A percentile compares a stretch with the other conserved stretches of the same genome.
These are phyloP conservation scores for Pseudomugil gertrudae DNA, from an alignment of 2,797 vertebrate genomes.

Conservation along the genomic window DNA sequence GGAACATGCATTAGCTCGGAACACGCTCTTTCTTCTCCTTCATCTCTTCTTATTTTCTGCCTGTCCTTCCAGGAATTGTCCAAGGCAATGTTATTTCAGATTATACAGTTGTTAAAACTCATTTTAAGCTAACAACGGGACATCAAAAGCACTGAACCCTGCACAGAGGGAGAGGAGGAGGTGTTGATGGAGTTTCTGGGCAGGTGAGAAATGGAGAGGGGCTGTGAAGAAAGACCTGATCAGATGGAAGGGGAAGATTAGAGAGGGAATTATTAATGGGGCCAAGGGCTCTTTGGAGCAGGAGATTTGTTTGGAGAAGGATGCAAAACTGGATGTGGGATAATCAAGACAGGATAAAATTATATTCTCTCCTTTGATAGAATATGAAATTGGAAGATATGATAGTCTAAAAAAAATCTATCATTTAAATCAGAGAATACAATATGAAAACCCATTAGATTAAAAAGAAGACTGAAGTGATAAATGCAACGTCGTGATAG, in stretches of 20 bases:
- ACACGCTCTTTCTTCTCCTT: conserved; percentile 71
- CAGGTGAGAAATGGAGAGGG: conserved; percentile 80
- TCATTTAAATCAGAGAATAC: conserved; percentile 51
- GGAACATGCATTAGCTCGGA: conserved; percentile 81
- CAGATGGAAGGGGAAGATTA: conserved; percentile 78
- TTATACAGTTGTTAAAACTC: conserved; percentile 84
- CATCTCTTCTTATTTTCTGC: conserved; percentile 35
- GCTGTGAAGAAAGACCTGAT: conserved; percentile 75
- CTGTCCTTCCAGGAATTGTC: conserved; percentile 67
- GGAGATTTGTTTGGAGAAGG: conserved; percentile 75
- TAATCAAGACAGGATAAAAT: conserved; percentile 45
- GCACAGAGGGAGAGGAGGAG: conserved; percentile 74
- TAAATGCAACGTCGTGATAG: conserved; percentile 41
- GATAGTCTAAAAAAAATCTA: conserved; percentile 42
- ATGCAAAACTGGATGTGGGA: conserved; percentile 66
- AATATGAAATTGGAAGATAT: conserved; percentile 60
- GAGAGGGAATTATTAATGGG: conserved; percentile 76
- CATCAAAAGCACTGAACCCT: conserved; percentile 76
- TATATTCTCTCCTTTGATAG: conserved; percentile 56
- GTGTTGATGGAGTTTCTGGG: conserved; percentile 80
- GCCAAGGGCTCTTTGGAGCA: conserved; percentile 65
- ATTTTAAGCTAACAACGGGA: conserved; percentile 79
- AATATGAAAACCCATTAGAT: conserved; percentile 37
- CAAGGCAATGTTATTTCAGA: conserved; percentile 81
- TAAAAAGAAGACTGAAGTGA: conserved; percentile 48